A percentile compares a stretch with the other conserved stretches of the same genome.
phyloP scores from a whole-genome alignment of 2,113 vertebrate species.

The Alectura lathami region DNA sequence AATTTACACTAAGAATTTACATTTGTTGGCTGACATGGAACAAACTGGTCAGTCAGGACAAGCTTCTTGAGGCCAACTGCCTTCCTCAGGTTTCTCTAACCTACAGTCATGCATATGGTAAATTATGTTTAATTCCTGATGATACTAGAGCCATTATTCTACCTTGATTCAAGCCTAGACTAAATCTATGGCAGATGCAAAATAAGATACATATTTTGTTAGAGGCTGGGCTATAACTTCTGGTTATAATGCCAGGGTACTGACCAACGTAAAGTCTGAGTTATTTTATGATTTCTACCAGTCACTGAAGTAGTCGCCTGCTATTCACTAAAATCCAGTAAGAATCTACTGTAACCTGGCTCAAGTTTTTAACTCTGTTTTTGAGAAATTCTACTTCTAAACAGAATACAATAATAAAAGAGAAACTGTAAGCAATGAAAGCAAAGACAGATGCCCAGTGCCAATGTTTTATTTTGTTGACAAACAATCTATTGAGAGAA shows the following conservation, averaged over 20 bases:
- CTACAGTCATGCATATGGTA: not conserved
- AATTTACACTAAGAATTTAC: not conserved
- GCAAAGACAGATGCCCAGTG: not conserved
- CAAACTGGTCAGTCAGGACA: not conserved
- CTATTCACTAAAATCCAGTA: not conserved
- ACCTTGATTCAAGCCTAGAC: not conserved
- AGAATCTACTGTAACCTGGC: not conserved
- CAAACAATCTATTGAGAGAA: not conserved
- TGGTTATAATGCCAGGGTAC: not conserved
- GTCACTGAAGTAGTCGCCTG: not conserved
- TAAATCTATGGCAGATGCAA: not conserved
- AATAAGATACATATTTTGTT: not conserved
- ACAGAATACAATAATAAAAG: not conserved
- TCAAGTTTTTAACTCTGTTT: not conserved
- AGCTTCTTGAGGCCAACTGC: not conserved
- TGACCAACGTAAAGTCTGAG: not conserved
- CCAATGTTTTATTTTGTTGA: conserved; percentile 1
- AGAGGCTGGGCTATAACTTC: not conserved
- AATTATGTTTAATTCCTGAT: not conserved
- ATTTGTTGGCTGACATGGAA: not conserved
- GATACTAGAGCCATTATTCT: not conserved
- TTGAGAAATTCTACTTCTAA: not conserved
- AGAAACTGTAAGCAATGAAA: conserved; percentile 40
- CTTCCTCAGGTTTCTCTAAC: not conserved
- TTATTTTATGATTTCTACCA: not conserved